Conservation (phyloP, 2,113 vertebrate genomes). For the Pycnonotus jocosus region DNA sequence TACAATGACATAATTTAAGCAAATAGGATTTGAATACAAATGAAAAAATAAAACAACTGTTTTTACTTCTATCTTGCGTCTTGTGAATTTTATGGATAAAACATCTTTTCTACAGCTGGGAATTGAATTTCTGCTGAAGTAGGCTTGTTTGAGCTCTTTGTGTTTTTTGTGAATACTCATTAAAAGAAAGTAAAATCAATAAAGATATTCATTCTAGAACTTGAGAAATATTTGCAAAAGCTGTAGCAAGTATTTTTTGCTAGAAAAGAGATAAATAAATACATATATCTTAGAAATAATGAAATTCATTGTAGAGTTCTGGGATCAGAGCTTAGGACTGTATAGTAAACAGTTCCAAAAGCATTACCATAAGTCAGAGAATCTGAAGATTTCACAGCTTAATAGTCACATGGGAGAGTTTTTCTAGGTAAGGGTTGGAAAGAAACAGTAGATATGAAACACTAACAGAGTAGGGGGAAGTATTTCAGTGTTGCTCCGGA, state of each 20-base stretch:
- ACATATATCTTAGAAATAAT: neutral
- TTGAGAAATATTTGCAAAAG: neutral
- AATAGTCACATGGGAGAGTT: neutral
- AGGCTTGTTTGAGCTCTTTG: neutral
- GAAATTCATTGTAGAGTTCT: neutral
- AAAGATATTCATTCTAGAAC: neutral
- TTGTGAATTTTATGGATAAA: neutral
- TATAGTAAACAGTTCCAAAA: neutral
- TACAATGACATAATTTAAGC: neutral
- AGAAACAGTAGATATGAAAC: neutral
- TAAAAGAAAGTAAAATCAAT: neutral
- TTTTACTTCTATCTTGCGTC: neutral
- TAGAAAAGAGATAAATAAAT: neutral
- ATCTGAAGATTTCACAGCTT: neutral
- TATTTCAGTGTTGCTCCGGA: neutral
- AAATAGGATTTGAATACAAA: neutral
- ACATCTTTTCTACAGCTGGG: neutral
- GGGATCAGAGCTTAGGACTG: neutral
- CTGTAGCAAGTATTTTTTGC: neutral
- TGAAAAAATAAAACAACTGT: neutral
- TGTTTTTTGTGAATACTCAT: neutral
- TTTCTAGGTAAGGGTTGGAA: neutral
- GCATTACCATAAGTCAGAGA: neutral
- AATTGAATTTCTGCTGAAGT: conserved; percentile 9
- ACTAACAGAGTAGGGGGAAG: neutral